Evolutionary conservation across 2,888 invertebrate genomes (phyloP).

Genomic region (Macrosoma leucophasiata): DNA sequence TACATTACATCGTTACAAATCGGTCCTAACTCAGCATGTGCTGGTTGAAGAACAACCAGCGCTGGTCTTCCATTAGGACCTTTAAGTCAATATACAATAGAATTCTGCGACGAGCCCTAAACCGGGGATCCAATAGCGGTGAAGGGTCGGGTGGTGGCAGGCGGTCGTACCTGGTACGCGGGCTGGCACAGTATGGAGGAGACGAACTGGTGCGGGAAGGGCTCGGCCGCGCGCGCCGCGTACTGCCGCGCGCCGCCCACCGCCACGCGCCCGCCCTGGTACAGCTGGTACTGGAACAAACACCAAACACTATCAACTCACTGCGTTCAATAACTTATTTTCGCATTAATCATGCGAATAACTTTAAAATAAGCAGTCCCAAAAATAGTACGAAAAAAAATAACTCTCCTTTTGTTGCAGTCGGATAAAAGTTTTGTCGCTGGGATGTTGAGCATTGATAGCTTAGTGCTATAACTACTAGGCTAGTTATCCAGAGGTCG

Average conservation of each 20-base stretch:
- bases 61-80: no score
- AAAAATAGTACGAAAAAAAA: no score
- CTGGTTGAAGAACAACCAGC: no score
- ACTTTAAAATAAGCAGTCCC: no score
- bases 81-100: background rate
- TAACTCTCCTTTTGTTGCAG: no score
- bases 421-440: no score
- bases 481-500: no score
- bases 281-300: slow-evolving; percentile 83
- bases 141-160: background rate
- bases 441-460: no score
- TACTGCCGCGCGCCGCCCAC: slow-evolving; percentile 82
- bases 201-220: slow-evolving; percentile 93
- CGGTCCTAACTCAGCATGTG: no score
- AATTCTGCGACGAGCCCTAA: background rate
- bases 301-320: background rate
- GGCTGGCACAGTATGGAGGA: slow-evolving; percentile 96
- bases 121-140: background rate
- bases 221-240: slow-evolving; percentile 80
- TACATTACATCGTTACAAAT: no score
- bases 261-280: slow-evolving; percentile 77
- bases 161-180: slow-evolving; percentile 82
- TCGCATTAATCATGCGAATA: no score
- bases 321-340: background rate
- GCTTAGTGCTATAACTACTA: no score